Evolutionary conservation across 1,140 invertebrate genomes (phyloP), one percentile per base, ranked within the genome.

Genomic region (Battus philenor): DNA sequence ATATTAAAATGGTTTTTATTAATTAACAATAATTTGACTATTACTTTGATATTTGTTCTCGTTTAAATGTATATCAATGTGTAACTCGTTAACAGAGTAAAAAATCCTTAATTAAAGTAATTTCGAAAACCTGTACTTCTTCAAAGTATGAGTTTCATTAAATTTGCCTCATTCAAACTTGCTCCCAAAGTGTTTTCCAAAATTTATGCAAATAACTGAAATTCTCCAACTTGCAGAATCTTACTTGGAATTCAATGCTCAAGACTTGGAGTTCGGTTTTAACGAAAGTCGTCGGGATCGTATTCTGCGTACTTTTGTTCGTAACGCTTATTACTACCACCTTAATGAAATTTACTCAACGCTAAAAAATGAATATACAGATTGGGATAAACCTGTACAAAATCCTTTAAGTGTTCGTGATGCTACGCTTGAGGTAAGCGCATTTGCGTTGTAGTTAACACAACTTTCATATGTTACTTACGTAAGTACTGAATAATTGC

Each of bases 351-450:
- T 95, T 62, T 96, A 94, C 86, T 95, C 94, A 10, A 94, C 95
- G 16, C 87, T 97, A 36, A 93, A 95, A 80, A 97, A 97, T 75
- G 95, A 97, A 74, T 97, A 97, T 82, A 97, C 95, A 30, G 95
- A 97, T 74, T 97, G 95, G 95, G 94, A 95, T 70, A 90, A 92
- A 58, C 89, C 93, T 51, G 79, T 92, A 56, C 66, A 91, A 90
- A 74, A 95, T 86, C 94, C 92, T 27, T 79, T 92, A 51, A 92
- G 90, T 63, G 91, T 93, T 6, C 83, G 93, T n/a, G 93, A 94
- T 75, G 90, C 91, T 17, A 91, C 92, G 4, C 75, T 93, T 20
- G 90, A 92, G 71, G 86, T 87, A 59, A 62, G 34, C 15, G n/a
- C n/a, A n/a, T n/a, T n/a, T n/a, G n/a, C n/a, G n/a, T 29, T 30